Conservation (phyloP, 64 coral and sea anemone genomes). For the Montipora efflorescens region DNA sequence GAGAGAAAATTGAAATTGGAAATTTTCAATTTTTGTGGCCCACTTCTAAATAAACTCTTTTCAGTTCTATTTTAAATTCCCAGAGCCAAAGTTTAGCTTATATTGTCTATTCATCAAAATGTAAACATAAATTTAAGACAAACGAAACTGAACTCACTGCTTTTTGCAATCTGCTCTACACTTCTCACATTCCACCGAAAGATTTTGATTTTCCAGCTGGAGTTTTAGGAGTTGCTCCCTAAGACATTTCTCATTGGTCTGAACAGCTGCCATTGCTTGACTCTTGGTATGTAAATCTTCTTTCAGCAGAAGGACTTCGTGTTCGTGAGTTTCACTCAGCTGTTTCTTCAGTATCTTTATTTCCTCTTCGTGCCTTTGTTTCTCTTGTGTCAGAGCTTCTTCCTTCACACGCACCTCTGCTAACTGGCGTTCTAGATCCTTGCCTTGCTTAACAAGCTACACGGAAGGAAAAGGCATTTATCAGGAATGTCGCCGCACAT, state of each 20-base stretch:
- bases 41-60: too few relatives aligned
- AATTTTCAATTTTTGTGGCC: too few relatives aligned
- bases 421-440: not conserved
- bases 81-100: too few relatives aligned
- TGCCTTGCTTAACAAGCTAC: conserved; percentile 25
- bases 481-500: too few relatives aligned
- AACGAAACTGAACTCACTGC: not conserved
- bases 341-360: not conserved
- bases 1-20: too few relatives aligned
- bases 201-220: conserved; percentile 23
- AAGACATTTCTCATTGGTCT: conserved; percentile 1
- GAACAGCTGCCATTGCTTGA: not conserved
- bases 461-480: not conserved
- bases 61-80: too few relatives aligned
- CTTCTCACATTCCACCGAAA: not conserved
- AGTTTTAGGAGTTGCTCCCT: conserved; percentile 2
- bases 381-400: not conserved
- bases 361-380: not conserved
- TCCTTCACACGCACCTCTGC: not conserved
- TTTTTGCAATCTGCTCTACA: not conserved
- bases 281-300: not conserved
- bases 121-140: too few relatives aligned
- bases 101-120: too few relatives aligned
- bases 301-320: not conserved
- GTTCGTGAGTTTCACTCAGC: conserved; percentile 19